Base-by-base conservation (phyloP, 2,888 invertebrate genomes). In the Alloscopus bannaensis region DNA sequence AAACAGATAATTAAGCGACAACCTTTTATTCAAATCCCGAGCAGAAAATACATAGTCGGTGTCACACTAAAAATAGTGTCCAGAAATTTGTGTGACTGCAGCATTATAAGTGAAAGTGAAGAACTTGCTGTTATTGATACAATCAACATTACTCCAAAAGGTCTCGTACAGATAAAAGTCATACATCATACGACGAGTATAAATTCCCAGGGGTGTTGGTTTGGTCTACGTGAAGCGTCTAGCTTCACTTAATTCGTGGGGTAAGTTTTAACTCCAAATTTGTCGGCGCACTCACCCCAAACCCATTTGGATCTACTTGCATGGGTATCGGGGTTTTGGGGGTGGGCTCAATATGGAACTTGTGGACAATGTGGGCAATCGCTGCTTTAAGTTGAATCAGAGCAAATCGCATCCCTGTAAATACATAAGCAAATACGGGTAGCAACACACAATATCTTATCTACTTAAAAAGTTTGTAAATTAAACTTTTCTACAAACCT, bases 291-390 rank as follows among this genome's bases (percentile, higher is more conserved):
- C 13, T n/a, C 13, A 73, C 11, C 4, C 40, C 52, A 29, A 60
- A 29, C 2, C 64, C 64, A 2, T 45, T 45, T 0, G 24, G 28
- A 4, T 18, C 24, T 11, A 47, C 60, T 28, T 50, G 55, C 0
- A 66, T 22, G 1, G 73, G 73, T n/a, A 55, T 18, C 2, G 73
- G 73, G 8, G 45, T 36, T 0, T 11, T 57, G 13, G 24, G 8
- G 3, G 31, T 47, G 4, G 73, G 65, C n/a, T 65, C 36, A 16
- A 73, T 47, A 1, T 26, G 11, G 40, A 73, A 73, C 26, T 66
- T 65, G n/a, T 66, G 73, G 0, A 73, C 50, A 40, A 73, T 18
- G 18, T 73, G 65, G n/a, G 72, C 72, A n/a, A 73, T 50, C 3
- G 72, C 72, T 1, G 66, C 45, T 42, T 73, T 73, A 2, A 57